Percentiles rank a stretch among this genome's conserved stretches.
These are phyloP conservation scores for Pandemis cinnamomeana DNA, from an alignment of 2,888 invertebrate genomes.

Conservation along the genomic window DNA sequence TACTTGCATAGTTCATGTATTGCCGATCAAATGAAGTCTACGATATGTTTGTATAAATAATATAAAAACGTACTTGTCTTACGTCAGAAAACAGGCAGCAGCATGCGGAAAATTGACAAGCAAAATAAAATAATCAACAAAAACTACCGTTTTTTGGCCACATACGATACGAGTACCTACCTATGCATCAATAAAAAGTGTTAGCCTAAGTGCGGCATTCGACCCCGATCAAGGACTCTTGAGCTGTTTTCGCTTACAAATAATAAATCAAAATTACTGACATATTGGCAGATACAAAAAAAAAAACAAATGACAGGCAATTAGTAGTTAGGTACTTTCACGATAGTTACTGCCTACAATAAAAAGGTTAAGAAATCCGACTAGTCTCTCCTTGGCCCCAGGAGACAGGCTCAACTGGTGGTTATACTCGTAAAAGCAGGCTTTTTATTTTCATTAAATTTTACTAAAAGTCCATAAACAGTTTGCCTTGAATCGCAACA, in stretches of 20 bases:
- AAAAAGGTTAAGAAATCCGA: too few species aligned
- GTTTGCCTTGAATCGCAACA: too few species aligned
- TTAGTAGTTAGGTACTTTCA: background rate
- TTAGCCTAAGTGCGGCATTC: background rate
- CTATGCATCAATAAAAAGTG: background rate
- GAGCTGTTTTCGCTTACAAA: too few species aligned
- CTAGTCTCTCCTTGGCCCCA: too few species aligned
- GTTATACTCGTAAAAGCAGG: too few species aligned
- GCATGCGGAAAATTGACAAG: background rate
- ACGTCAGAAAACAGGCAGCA: background rate
- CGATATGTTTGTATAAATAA: too few species aligned
- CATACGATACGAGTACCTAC: background rate
- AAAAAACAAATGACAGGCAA: background rate
- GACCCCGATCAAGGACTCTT: conserved; percentile 2
- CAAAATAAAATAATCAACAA: background rate
- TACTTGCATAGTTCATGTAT: too few species aligned
- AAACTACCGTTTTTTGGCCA: background rate
- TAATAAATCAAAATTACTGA: background rate
- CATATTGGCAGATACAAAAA: background rate
- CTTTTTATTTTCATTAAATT: too few species aligned
- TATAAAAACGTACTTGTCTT: background rate
- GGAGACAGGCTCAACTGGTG: too few species aligned
- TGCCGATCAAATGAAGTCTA: too few species aligned
- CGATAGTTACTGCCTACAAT: background rate
- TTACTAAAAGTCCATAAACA: too few species aligned